Evolutionary conservation across 2,797 vertebrate species (phyloP).

Genomic region (Apogon talboti): DNA sequence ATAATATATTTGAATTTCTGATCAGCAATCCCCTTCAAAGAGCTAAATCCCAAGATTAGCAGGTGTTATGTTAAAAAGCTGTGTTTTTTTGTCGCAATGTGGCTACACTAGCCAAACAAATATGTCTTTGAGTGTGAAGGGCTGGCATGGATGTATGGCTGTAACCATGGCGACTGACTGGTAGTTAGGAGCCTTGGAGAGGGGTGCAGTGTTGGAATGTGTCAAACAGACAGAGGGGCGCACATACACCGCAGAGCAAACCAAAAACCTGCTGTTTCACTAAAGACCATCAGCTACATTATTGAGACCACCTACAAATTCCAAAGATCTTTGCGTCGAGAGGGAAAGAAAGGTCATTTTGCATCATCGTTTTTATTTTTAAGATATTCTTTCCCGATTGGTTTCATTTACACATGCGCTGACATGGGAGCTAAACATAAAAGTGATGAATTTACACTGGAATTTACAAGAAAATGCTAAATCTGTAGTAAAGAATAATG

Average conservation of each 20-base stretch:
- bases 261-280: constrained; percentile 80
- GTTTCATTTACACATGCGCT: constrained; percentile 43
- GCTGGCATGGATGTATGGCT: constrained; percentile 89
- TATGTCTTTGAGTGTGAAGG: constrained; percentile 92
- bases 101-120: constrained; percentile 95
- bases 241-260: constrained; percentile 78
- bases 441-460: constrained; percentile 53
- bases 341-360: constrained; percentile 55
- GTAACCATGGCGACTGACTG: constrained; percentile 89
- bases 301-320: constrained; percentile 80
- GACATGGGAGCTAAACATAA: constrained; percentile 36
- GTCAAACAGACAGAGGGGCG: constrained; percentile 81
- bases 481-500: not conserved
- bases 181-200: constrained; percentile 79
- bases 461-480: not conserved
- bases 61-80: constrained; percentile 90
- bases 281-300: constrained; percentile 70
- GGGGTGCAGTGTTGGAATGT: constrained; percentile 82
- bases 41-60: constrained; percentile 88
- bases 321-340: constrained; percentile 42
- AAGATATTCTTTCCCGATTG: constrained; percentile 34
- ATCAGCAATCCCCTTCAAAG: constrained; percentile 87
- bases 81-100: constrained; percentile 85
- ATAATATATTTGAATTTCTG: constrained; percentile 93
- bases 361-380: constrained; percentile 38